These are phyloP conservation scores for Echinarachnius parma DNA, from an alignment of 53 echinoderm and acorn worm genomes.

Conservation along the genomic window DNA sequence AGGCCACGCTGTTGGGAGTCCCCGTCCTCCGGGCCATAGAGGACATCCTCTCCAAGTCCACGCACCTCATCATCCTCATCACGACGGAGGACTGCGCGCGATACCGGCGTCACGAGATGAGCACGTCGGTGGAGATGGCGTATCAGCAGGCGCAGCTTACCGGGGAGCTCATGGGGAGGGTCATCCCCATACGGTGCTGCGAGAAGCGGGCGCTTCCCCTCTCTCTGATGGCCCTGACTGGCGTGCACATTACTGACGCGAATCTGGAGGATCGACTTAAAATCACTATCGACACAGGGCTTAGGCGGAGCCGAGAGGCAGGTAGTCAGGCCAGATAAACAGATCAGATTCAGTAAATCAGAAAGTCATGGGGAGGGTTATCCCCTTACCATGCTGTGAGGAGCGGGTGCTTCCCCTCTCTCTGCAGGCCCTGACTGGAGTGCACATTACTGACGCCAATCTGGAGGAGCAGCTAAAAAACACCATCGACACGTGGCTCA, in stretches of 20 bases:
- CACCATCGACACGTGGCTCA: not conserved
- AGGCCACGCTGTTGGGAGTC: not conserved
- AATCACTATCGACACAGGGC: not conserved
- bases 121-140: not conserved
- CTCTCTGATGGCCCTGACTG: not conserved
- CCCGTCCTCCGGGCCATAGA: not conserved
- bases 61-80: not conserved
- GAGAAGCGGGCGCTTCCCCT: not conserved
- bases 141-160: not conserved
- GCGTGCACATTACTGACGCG: not conserved
- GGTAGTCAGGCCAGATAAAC: no score
- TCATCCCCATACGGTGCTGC: slow-evolving; percentile 12
- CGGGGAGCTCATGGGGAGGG: not conserved
- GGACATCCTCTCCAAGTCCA: not conserved
- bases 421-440: not conserved
- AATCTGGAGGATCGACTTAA: not conserved
- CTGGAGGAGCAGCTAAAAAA: not conserved
- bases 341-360: no score
- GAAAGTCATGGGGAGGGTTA: not conserved
- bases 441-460: not conserved
- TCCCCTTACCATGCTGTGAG: slow-evolving; percentile 4
- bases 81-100: slow-evolving; percentile 10
- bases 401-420: not conserved
- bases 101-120: not conserved
- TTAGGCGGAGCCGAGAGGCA: not conserved